phyloP scores from a whole-genome alignment of 2,113 vertebrate species.

The Campylorhamphus procurvoides region DNA sequence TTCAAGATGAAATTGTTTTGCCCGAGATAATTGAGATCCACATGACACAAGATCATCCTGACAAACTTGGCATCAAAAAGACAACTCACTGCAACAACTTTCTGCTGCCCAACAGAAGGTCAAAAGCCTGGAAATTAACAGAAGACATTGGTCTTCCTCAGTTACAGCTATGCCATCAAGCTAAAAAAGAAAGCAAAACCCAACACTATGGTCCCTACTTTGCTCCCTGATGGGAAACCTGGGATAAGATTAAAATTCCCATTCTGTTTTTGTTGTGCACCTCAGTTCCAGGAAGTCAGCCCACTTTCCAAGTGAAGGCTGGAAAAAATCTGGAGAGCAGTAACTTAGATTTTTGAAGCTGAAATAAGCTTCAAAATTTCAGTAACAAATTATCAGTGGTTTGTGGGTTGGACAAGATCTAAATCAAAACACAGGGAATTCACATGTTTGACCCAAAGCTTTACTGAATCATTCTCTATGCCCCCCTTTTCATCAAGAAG shows the following conservation, averaged over 20 bases:
- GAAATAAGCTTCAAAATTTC: neutral
- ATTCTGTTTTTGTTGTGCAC: neutral
- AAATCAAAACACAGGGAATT: neutral
- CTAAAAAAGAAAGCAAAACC: neutral
- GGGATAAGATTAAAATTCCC: neutral
- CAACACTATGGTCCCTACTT: neutral
- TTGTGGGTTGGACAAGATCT: neutral
- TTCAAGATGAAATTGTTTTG: neutral
- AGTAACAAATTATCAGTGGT: neutral
- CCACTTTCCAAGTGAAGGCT: neutral
- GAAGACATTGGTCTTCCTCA: neutral
- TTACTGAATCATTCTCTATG: neutral
- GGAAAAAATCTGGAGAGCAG: neutral
- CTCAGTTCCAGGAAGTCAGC: neutral
- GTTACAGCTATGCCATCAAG: neutral
- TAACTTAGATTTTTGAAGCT: neutral
- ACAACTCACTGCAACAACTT: neutral
- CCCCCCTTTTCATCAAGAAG: neutral
- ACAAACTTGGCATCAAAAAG: neutral
- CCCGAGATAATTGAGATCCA: neutral
- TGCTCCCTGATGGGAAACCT: neutral
- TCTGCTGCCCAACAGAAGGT: neutral
- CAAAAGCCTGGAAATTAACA: neutral
- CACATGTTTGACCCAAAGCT: neutral
- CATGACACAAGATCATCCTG: neutral